Conservation (phyloP, 2,888 invertebrate genomes). For the Andricus quercusramuli region DNA sequence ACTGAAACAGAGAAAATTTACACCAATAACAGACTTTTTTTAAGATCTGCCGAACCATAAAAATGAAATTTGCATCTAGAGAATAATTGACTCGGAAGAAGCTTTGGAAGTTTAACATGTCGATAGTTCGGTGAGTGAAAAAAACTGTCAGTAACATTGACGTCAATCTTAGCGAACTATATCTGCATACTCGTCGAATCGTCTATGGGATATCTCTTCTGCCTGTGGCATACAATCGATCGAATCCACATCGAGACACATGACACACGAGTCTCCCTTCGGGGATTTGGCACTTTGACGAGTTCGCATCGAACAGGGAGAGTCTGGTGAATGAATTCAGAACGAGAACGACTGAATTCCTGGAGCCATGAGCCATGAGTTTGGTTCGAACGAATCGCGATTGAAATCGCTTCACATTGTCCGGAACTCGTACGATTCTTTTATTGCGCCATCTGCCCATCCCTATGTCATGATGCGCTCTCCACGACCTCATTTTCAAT, state of each 20-base stretch:
- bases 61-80: not conserved
- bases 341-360: conserved; percentile 45
- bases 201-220: conserved; percentile 38
- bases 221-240: conserved; percentile 37
- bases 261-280: conserved; percentile 41
- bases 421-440: conserved; percentile 55
- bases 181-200: conserved; percentile 38
- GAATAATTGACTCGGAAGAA: conserved; percentile 18
- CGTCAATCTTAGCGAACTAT: conserved; percentile 29
- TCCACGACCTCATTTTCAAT: conserved; percentile 51
- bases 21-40: not conserved
- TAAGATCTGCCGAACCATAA: not conserved
- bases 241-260: conserved; percentile 38
- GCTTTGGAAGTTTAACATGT: conserved; percentile 2
- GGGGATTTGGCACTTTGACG: conserved; percentile 55
- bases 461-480: conserved; percentile 45
- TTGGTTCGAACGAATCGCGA: conserved; percentile 47
- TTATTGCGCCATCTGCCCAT: conserved; percentile 52
- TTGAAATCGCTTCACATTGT: conserved; percentile 65
- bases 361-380: conserved; percentile 23
- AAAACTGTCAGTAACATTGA: conserved; percentile 30
- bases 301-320: conserved; percentile 39
- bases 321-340: conserved; percentile 45
- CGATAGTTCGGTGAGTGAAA: conserved; percentile 30
- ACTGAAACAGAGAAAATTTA: not conserved